These are phyloP conservation scores for Cavia aperea DNA, from an alignment of 2,113 vertebrate genomes.

Conservation along the genomic window DNA sequence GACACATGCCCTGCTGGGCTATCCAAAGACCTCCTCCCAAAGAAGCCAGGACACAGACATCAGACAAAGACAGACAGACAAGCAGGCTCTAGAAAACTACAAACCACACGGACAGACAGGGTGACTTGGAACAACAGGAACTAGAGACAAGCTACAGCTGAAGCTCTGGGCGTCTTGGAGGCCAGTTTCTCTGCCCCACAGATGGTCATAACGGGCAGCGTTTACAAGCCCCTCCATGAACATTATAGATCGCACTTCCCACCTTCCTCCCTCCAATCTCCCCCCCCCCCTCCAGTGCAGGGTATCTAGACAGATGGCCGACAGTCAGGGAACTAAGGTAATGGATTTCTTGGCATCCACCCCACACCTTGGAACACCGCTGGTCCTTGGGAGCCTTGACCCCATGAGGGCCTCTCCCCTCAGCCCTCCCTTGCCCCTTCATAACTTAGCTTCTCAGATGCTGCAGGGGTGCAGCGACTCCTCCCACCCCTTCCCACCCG, in stretches of 20 bases:
- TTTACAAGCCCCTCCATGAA: too few relatives aligned
- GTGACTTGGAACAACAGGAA: not conserved
- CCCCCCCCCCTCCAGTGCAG: not conserved
- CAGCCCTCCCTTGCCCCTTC: not conserved
- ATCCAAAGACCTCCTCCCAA: not conserved
- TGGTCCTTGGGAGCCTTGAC: not conserved
- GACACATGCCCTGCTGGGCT: not conserved
- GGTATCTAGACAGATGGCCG: not conserved
- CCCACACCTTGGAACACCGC: not conserved
- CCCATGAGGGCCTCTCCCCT: not conserved
- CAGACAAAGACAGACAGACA: not conserved
- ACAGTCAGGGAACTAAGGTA: not conserved
- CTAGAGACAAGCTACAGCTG: not conserved
- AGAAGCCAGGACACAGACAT: not conserved
- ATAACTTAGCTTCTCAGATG: not conserved
- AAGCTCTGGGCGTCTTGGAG: not conserved
- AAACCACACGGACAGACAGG: slow-evolving; percentile 5
- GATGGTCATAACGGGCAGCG: not conserved
- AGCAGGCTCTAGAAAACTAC: not conserved
- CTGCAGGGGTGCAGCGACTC: not conserved
- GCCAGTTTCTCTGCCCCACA: not conserved
- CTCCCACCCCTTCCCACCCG: not conserved
- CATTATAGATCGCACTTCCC: not conserved
- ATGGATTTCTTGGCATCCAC: not conserved
- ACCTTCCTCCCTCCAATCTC: not conserved